A percentile compares a stretch with the other conserved stretches of the same genome.
phyloP scores from a whole-genome alignment of 2,888 invertebrate species.

The Isotomurus palustris region DNA sequence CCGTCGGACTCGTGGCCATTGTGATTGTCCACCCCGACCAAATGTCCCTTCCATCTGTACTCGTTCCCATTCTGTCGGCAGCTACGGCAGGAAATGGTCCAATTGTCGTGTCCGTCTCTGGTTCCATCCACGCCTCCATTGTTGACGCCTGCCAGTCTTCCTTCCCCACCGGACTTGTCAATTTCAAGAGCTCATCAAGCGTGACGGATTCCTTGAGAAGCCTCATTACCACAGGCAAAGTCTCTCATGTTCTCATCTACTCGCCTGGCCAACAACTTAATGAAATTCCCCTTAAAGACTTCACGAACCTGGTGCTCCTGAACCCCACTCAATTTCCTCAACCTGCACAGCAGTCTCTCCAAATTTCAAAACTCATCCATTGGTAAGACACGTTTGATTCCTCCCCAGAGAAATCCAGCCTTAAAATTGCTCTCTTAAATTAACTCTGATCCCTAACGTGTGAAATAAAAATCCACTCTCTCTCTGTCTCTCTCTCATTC shows the following conservation, averaged over 20 bases:
- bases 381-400: constrained; percentile 2
- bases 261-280: too few species aligned
- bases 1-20: background rate
- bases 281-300: too few species aligned
- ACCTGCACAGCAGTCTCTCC: too few species aligned
- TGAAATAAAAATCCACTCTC: too few species aligned
- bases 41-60: background rate
- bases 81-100: constrained; percentile 5
- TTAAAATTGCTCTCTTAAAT: too few species aligned
- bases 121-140: background rate
- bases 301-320: too few species aligned
- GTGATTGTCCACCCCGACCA: constrained; percentile 1
- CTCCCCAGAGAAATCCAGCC: too few species aligned
- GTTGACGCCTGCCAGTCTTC: background rate
- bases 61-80: constrained; percentile 1
- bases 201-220: background rate
- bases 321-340: too few species aligned
- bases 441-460: too few species aligned
- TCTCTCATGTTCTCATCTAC: background rate
- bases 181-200: constrained; percentile 2
- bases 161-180: constrained; percentile 4
- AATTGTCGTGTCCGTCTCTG: constrained; percentile 4
- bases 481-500: too few species aligned
- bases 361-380: background rate
- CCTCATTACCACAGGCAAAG: too few species aligned